Conservation (phyloP, 2,888 invertebrate species). For the Steinernema hermaphroditum region DNA sequence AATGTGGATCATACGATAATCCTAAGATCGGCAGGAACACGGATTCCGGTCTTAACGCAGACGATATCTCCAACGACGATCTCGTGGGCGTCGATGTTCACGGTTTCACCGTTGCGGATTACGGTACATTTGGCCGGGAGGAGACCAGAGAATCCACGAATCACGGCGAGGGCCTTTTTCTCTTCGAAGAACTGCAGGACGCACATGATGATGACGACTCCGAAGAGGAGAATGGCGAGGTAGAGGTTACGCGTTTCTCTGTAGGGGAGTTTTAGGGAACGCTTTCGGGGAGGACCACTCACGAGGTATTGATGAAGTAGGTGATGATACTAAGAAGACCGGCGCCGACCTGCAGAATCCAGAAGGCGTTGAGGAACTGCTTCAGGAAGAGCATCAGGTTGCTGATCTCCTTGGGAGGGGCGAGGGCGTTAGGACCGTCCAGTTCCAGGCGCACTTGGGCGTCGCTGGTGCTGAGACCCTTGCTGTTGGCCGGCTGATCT, state of each 20-base stretch:
- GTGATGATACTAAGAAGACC: constrained; percentile 38
- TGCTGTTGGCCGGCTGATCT: not conserved
- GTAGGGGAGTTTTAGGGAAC: constrained; percentile 1
- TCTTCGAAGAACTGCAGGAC: constrained; percentile 54
- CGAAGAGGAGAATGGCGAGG: constrained; percentile 56
- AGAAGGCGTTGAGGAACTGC: constrained; percentile 48
- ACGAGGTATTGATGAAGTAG: constrained; percentile 35
- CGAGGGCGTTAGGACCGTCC: constrained; percentile 48
- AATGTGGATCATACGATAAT: constrained; percentile 39
- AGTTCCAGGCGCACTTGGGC: constrained; percentile 11
- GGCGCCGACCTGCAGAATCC: constrained; percentile 46
- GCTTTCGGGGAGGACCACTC: not conserved
- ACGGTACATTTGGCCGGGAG: constrained; percentile 54
- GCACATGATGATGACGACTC: constrained; percentile 58
- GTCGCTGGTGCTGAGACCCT: constrained; percentile 7
- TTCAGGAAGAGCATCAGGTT: constrained; percentile 44
- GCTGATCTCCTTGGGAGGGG: constrained; percentile 47
- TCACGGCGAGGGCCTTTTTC: constrained; percentile 52
- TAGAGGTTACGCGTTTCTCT: constrained; percentile 51
- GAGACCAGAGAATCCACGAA: constrained; percentile 53
- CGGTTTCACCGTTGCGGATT: constrained; percentile 52
- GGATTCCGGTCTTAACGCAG: constrained; percentile 50
- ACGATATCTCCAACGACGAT: constrained; percentile 58
- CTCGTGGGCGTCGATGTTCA: constrained; percentile 49
- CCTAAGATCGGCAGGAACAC: constrained; percentile 56